Percentiles rank a stretch among this genome's conserved stretches.
Evolutionary conservation across 2,797 vertebrate genomes (phyloP).

Genomic region (Eulemur albifrons): DNA sequence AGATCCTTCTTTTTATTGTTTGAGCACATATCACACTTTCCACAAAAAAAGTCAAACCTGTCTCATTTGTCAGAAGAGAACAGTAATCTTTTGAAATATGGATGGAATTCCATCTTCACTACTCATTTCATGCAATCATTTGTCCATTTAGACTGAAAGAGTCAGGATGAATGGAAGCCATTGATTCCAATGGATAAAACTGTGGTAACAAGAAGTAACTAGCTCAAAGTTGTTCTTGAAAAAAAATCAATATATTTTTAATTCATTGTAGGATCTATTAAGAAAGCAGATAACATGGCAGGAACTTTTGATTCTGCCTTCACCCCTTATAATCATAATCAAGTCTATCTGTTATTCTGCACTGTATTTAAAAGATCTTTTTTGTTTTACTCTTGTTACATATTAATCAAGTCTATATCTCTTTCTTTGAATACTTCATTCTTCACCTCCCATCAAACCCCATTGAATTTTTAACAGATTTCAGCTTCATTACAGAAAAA

Average conservation of each 20-base stretch:
- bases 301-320: background rate
- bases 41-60: background rate
- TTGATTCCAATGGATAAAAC: background rate
- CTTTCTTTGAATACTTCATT: background rate
- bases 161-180: background rate
- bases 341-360: background rate
- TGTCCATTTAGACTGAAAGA: background rate
- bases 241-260: background rate
- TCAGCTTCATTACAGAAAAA: background rate
- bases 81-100: background rate
- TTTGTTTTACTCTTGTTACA: background rate
- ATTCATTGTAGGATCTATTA: background rate
- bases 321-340: background rate
- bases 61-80: background rate
- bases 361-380: background rate
- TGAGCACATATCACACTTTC: background rate
- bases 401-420: background rate
- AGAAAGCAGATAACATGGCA: background rate
- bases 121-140: background rate
- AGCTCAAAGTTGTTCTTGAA: background rate
- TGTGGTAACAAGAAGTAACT: background rate
- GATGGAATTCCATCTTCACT: background rate
- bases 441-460: background rate
- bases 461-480: background rate
- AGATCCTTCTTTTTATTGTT: background rate